phyloP scores from a whole-genome alignment of 1,140 invertebrate genomes.

The Tetramorium alpestre region DNA sequence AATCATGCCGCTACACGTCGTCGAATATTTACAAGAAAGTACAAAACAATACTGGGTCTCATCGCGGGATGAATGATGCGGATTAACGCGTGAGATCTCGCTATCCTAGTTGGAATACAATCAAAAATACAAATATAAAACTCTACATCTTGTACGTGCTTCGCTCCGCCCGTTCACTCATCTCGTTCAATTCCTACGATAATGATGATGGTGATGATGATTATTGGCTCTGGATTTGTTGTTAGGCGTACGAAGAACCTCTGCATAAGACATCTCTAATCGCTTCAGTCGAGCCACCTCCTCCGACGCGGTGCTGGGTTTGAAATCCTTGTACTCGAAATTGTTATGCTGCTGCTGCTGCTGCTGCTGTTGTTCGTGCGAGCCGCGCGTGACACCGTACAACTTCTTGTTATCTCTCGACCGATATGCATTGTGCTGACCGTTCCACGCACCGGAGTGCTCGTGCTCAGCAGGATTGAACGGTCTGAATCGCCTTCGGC shows the following conservation, averaged over 20 bases:
- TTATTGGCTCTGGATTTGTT: constrained; percentile 84
- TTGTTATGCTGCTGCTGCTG: constrained; percentile 67
- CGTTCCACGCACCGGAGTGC: constrained; percentile 87
- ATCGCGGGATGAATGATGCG: neutral
- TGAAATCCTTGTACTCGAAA: constrained; percentile 86
- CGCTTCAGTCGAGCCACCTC: constrained; percentile 92
- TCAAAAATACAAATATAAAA: constrained; percentile 34
- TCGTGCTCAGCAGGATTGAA: constrained; percentile 84
- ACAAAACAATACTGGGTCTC: constrained; percentile 48
- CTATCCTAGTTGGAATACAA: constrained; percentile 6
- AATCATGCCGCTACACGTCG: constrained; percentile 22
- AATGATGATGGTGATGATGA: constrained; percentile 49
- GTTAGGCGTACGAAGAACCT: constrained; percentile 91
- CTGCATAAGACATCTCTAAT: constrained; percentile 93
- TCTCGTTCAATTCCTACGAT: constrained; percentile 73
- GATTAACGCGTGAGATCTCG: neutral
- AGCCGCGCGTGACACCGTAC: constrained; percentile 60
- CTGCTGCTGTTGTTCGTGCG: constrained; percentile 65
- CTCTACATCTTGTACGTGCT: constrained; percentile 6
- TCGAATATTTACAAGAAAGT: constrained; percentile 44
- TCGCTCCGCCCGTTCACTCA: neutral
- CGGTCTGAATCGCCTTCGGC: constrained; percentile 84
- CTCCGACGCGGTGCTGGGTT: constrained; percentile 91
- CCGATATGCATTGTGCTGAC: constrained; percentile 88
- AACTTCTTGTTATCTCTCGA: constrained; percentile 85